Evolutionary conservation across 2,113 vertebrate species (phyloP).

Genomic region (Delphinapterus leucas): DNA sequence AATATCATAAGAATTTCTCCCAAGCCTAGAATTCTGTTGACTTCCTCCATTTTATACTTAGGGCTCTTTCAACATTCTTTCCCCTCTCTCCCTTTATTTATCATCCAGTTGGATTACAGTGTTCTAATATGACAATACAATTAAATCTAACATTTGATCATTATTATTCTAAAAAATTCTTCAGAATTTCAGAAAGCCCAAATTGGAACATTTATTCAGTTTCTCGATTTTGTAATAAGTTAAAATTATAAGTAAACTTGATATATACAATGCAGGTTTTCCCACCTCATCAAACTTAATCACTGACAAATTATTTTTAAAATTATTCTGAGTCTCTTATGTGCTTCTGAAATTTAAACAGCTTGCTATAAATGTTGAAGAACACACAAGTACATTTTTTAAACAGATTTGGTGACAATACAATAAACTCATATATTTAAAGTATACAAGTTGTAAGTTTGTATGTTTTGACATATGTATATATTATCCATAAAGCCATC

Average conservation of each 20-base stretch:
- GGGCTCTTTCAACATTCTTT: not conserved
- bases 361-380: not conserved
- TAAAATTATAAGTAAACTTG: not conserved
- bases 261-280: not conserved
- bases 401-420: not conserved
- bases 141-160: not conserved
- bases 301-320: not conserved
- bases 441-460: not conserved
- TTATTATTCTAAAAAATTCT: conserved; percentile 16
- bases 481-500: not conserved
- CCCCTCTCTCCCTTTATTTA: not conserved
- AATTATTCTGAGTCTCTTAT: not conserved
- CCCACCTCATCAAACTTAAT: not conserved
- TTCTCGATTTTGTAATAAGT: not conserved
- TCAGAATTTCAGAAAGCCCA: not conserved
- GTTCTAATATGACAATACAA: conserved; percentile 17
- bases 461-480: not conserved
- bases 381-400: not conserved
- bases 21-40: not conserved
- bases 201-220: not conserved
- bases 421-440: not conserved
- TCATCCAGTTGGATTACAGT: not conserved
- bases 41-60: not conserved
- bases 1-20: not conserved
- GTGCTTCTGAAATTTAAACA: not conserved